These are phyloP conservation scores for Drosophila guanche DNA, from an alignment of 1,140 invertebrate species.

Conservation along the genomic window DNA sequence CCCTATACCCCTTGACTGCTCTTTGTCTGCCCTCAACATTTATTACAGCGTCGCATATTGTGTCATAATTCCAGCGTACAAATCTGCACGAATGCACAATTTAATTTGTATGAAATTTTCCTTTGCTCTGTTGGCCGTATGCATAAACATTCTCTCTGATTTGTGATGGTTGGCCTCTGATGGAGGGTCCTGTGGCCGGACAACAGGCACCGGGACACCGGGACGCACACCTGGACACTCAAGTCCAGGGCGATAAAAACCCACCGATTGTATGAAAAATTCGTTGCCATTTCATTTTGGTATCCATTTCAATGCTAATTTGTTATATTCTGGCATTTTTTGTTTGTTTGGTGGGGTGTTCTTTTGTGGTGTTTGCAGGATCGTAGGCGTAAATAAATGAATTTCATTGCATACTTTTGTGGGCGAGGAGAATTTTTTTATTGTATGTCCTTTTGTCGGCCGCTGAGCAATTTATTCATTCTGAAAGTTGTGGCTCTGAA, in stretches of 20 bases:
- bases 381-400: constrained; percentile 50
- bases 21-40: constrained; percentile 41
- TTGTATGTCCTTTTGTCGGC: constrained; percentile 6
- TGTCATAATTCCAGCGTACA: constrained; percentile 51
- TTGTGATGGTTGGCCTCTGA: constrained; percentile 41
- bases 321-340: constrained; percentile 41
- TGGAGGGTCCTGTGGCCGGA: constrained; percentile 12
- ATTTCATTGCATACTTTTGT: constrained; percentile 53
- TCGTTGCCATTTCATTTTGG: constrained; percentile 24
- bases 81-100: constrained; percentile 58
- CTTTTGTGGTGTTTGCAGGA: too few species aligned
- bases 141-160: constrained; percentile 43
- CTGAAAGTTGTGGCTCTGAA: constrained; percentile 36
- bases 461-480: constrained; percentile 46
- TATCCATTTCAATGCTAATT: constrained; percentile 53
- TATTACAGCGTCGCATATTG: constrained; percentile 50
- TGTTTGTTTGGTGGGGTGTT: constrained; percentile 8
- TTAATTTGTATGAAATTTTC: constrained; percentile 59
- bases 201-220: constrained; percentile 15
- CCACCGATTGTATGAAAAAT: constrained; percentile 45
- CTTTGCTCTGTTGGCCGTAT: constrained; percentile 12
- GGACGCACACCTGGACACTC: constrained; percentile 17
- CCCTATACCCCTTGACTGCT: not conserved
- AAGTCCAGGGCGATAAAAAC: constrained; percentile 37
- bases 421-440: constrained; percentile 12